Percentiles rank a stretch among this genome's conserved stretches.
phyloP scores from a whole-genome alignment of 2,797 vertebrate species.

The Labeo calbasu region DNA sequence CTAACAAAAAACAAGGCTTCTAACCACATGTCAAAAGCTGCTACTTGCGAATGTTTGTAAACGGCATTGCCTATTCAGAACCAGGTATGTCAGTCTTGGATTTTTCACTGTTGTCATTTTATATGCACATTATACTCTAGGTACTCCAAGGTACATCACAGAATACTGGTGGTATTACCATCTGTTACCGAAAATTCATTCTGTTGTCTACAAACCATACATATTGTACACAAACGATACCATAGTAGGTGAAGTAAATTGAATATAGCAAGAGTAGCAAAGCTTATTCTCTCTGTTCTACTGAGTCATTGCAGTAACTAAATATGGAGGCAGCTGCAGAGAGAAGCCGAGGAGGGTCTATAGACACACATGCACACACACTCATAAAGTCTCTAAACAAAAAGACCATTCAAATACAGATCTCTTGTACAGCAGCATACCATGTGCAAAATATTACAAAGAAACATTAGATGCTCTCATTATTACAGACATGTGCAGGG shows the following conservation, averaged over 20 bases:
- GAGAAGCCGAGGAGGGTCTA: conserved; percentile 33
- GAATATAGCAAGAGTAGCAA: conserved; percentile 2
- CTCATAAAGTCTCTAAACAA: conserved; percentile 52
- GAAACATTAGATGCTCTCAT: conserved; percentile 54
- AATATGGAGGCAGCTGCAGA: conserved; percentile 71
- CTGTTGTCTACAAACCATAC: background rate
- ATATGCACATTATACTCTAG: no score
- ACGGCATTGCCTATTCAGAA: background rate
- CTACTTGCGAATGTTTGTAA: background rate
- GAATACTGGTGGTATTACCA: background rate
- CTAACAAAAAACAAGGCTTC: background rate
- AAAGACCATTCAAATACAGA: conserved; percentile 67
- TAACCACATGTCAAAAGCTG: background rate
- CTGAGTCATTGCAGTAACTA: conserved; percentile 66
- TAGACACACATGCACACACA: conserved; percentile 18
- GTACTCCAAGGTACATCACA: background rate
- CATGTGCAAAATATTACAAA: conserved; percentile 67
- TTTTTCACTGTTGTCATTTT: background rate
- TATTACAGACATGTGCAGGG: conserved; percentile 33
- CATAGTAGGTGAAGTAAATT: background rate
- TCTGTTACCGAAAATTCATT: background rate
- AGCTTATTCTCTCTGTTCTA: conserved; percentile 27
- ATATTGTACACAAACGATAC: background rate
- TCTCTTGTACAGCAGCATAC: conserved; percentile 62
- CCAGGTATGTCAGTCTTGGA: background rate